Conservation (phyloP, 2,888 invertebrate genomes). For the Gymnocheta viridis region DNA sequence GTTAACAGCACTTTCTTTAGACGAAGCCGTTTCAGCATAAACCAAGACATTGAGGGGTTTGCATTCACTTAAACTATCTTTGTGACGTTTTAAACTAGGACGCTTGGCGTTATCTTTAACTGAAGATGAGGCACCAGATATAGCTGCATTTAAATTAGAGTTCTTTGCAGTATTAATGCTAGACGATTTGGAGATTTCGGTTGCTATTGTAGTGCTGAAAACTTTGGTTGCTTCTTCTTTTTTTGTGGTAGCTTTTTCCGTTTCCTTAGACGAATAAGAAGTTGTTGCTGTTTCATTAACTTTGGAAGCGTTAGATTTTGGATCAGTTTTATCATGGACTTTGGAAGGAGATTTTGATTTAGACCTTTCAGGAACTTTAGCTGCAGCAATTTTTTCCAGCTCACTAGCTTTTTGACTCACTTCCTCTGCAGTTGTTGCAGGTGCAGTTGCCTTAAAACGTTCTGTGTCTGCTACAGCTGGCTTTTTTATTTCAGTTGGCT, state of each 20-base stretch:
- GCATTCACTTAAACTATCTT: conserved; percentile 80
- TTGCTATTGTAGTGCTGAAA: not conserved
- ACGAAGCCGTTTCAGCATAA: conserved; percentile 89
- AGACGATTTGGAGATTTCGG: not conserved
- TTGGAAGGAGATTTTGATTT: conserved; percentile 66
- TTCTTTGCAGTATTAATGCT: conserved; percentile 8
- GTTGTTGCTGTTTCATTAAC: conserved; percentile 4
- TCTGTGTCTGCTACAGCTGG: conserved; percentile 46
- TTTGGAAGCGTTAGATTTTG: conserved; percentile 5
- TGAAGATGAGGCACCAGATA: conserved; percentile 13
- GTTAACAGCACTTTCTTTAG: conserved; percentile 88
- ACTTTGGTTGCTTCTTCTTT: conserved; percentile 4
- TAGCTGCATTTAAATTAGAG: conserved; percentile 2
- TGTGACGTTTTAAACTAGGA: conserved; percentile 78
- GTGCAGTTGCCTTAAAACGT: conserved; percentile 50
- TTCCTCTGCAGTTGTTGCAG: not conserved
- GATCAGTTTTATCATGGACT: conserved; percentile 7
- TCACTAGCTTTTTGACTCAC: conserved; percentile 61
- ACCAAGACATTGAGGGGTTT: conserved; percentile 92
- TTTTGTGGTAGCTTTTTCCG: conserved; percentile 1
- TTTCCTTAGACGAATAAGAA: conserved; percentile 3
- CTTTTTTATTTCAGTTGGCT: conserved; percentile 73
- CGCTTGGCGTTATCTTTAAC: conserved; percentile 72
- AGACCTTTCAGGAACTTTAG: conserved; percentile 55
- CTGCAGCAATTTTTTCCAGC: conserved; percentile 73